A percentile compares a stretch with the other conserved stretches of the same genome.
These are phyloP conservation scores for Drosophila albomicans DNA, from an alignment of 1,140 invertebrate genomes.

Conservation along the genomic window DNA sequence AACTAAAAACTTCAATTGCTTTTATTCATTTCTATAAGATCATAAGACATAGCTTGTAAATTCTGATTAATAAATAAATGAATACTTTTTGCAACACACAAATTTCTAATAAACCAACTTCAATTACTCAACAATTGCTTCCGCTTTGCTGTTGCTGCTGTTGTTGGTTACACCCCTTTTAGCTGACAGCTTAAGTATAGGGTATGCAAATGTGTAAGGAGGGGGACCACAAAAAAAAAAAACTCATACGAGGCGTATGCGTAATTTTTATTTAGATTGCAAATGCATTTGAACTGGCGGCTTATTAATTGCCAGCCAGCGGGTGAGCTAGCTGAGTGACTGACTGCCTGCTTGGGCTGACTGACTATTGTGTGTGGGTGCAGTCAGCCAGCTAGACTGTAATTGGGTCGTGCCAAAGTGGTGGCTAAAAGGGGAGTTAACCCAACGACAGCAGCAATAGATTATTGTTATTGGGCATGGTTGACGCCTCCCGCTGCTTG, in stretches of 20 bases:
- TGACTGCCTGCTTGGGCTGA: not conserved
- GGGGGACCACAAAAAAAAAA: not conserved
- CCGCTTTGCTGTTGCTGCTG: too few species aligned
- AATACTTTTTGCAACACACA: too few species aligned
- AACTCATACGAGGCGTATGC: conserved; percentile 39
- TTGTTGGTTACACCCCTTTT: too few species aligned
- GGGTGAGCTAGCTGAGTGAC: conserved; percentile 21
- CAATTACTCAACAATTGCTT: too few species aligned
- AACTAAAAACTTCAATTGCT: too few species aligned
- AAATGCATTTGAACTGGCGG: conserved; percentile 46
- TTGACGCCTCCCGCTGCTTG: conserved; percentile 31
- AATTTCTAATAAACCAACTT: too few species aligned
- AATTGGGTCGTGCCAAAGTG: conserved; percentile 54
- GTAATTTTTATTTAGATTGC: conserved; percentile 49
- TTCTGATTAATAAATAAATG: too few species aligned
- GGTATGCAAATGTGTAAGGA: not conserved
- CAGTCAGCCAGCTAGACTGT: conserved; percentile 15
- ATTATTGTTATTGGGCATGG: conserved; percentile 6
- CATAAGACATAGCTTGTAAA: too few species aligned
- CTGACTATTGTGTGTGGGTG: conserved; percentile 33
- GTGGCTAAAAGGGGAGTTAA: conserved; percentile 3
- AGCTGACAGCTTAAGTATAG: not conserved
- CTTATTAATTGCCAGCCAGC: conserved; percentile 47
- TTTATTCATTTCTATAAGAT: too few species aligned
- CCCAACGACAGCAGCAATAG: not conserved